Percentiles rank a stretch among this genome's conserved stretches.
Evolutionary conservation across 2,797 vertebrate species (phyloP).

Genomic region (Melanotaenia boesemani): DNA sequence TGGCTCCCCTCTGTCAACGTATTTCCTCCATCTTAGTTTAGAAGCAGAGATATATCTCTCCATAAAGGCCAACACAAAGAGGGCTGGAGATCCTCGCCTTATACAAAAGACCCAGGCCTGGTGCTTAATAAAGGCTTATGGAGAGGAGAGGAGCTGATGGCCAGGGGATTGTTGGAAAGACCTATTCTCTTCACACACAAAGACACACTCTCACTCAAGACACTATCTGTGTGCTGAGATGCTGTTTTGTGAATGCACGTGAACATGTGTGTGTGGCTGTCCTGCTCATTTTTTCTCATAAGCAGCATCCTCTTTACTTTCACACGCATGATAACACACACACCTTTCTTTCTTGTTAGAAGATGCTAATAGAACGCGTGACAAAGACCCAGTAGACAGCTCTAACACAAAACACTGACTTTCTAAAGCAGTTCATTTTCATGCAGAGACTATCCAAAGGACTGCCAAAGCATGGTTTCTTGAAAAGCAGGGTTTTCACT

Average conservation of each 20-base stretch:
- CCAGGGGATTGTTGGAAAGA: slow-evolving; percentile 62
- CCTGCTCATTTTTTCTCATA: slow-evolving; percentile 41
- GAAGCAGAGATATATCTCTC: slow-evolving; percentile 80
- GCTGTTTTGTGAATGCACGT: slow-evolving; percentile 63
- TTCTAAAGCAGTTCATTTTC: slow-evolving; percentile 70
- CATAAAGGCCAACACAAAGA: slow-evolving; percentile 78
- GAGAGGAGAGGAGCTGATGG: slow-evolving; percentile 69
- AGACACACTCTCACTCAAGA: slow-evolving; percentile 75
- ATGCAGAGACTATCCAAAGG: slow-evolving; percentile 65
- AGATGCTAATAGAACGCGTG: slow-evolving; percentile 74
- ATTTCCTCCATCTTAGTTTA: slow-evolving; percentile 83
- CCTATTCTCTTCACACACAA: slow-evolving; percentile 79
- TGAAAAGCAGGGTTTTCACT: slow-evolving; percentile 63
- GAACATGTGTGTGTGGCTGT: slow-evolving; percentile 17
- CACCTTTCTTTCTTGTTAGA: slow-evolving; percentile 65
- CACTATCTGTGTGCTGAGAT: slow-evolving; percentile 62
- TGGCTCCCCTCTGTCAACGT: slow-evolving; percentile 77
- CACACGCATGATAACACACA: slow-evolving; percentile 32
- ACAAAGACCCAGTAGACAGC: slow-evolving; percentile 71
- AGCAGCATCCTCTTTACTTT: slow-evolving; percentile 29
- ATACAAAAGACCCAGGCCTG: slow-evolving; percentile 73
- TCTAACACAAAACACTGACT: slow-evolving; percentile 70
- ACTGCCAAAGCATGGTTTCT: slow-evolving; percentile 45
- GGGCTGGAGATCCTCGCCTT: slow-evolving; percentile 58
- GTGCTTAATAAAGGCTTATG: slow-evolving; percentile 75